Evolutionary conservation across 2,113 vertebrate species (phyloP).

Genomic region (Carassius auratus): DNA sequence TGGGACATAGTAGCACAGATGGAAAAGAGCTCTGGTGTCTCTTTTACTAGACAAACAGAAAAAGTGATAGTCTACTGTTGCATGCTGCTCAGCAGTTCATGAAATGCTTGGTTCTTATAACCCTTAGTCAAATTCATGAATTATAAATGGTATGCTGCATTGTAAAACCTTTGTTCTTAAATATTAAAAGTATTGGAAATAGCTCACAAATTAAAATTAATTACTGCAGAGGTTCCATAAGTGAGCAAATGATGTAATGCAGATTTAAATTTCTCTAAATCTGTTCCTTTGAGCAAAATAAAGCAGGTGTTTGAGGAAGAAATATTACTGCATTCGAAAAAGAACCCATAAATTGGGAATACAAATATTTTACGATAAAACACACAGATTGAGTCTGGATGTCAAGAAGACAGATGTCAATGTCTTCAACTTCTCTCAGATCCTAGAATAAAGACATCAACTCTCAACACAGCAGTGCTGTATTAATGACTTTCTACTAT

Average conservation of each 20-base stretch:
- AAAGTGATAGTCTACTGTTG: background rate
- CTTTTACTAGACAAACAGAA: background rate
- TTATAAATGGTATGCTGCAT: background rate
- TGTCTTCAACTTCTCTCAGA: background rate
- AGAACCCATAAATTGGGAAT: background rate
- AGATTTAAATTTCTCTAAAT: no score
- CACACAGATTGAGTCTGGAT: no score
- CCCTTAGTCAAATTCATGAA: background rate
- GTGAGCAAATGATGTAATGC: background rate
- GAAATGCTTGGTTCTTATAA: background rate
- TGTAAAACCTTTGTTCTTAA: background rate
- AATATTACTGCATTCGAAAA: background rate
- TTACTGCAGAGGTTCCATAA: background rate
- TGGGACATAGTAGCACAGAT: conserved; percentile 3
- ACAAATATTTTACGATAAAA: background rate
- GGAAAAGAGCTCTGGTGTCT: background rate
- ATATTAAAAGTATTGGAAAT: background rate
- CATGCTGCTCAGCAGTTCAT: background rate
- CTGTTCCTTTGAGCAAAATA: background rate
- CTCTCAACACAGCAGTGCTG: background rate
- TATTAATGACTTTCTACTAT: background rate
- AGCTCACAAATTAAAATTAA: background rate
- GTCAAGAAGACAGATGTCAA: conserved; percentile 9
- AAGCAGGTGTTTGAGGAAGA: background rate
- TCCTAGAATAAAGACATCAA: background rate